Conservation (phyloP, 1,140 invertebrate species). For the Trypoxylus dichotomus region DNA sequence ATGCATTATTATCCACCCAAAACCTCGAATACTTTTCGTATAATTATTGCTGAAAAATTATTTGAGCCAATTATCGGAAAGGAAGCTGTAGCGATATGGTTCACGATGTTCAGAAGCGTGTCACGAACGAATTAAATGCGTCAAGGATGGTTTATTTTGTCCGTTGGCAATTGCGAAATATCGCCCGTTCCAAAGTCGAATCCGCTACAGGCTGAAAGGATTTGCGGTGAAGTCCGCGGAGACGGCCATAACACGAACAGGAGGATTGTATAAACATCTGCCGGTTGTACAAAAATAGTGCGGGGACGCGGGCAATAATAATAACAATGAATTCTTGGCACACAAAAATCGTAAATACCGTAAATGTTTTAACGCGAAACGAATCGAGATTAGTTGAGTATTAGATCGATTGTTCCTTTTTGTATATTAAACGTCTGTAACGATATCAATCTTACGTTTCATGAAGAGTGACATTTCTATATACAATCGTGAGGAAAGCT, state of each 20-base stretch:
- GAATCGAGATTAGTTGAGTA: background rate
- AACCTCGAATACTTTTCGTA: too few species aligned
- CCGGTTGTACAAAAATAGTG: conserved; percentile 2
- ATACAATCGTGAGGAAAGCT: background rate
- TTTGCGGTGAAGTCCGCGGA: background rate
- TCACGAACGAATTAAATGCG: background rate
- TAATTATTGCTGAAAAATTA: too few species aligned
- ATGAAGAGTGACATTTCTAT: background rate
- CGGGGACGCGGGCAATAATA: conserved; percentile 11
- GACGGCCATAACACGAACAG: background rate
- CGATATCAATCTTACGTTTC: background rate
- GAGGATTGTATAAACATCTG: background rate
- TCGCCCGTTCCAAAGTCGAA: background rate
- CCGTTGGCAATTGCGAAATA: background rate
- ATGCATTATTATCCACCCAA: too few species aligned
- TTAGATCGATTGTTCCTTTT: background rate
- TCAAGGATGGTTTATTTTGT: conserved; percentile 1
- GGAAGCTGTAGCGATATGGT: too few species aligned
- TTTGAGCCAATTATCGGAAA: too few species aligned
- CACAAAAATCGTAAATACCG: conserved; percentile 22
- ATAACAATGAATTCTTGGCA: conserved; percentile 22
- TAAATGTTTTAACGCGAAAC: background rate
- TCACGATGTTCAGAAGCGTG: background rate
- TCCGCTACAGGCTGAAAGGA: background rate
- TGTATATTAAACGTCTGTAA: background rate